phyloP scores from a whole-genome alignment of 2,113 vertebrate species.

The Odobenus rosmarus region DNA sequence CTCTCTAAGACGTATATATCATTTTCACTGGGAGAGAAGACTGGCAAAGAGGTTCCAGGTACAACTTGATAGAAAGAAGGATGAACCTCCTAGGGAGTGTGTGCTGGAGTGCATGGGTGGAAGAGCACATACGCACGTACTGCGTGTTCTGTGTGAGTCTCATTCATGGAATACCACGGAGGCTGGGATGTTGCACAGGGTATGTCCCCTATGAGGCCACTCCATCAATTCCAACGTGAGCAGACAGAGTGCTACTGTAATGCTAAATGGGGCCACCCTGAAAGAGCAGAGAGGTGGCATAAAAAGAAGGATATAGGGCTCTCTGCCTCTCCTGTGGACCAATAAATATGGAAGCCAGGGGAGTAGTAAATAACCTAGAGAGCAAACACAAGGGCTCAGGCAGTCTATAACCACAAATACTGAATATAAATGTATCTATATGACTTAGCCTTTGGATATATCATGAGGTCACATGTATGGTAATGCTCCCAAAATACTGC shows the following conservation, averaged over 20 bases:
- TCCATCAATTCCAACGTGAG: not conserved
- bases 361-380: not conserved
- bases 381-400: not conserved
- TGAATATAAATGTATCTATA: not conserved
- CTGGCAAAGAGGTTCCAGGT: not conserved
- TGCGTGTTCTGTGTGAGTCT: not conserved
- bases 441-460: not conserved
- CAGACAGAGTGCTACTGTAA: not conserved
- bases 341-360: not conserved
- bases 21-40: not conserved
- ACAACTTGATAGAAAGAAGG: not conserved
- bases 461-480: not conserved
- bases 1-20: not conserved
- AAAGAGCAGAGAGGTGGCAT: not conserved
- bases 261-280: not conserved
- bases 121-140: too few relatives aligned
- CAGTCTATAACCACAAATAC: not conserved
- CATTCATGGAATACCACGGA: not conserved
- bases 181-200: not conserved
- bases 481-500: not conserved
- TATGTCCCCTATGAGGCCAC: fast-evolving
- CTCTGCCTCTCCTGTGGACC: not conserved
- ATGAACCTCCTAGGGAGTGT: not conserved
- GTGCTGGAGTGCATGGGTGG: not conserved
- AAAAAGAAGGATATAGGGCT: not conserved